Evolutionary conservation across 2,888 invertebrate species (phyloP), one percentile per base, ranked within the genome.

Genomic region (Empis livida): DNA sequence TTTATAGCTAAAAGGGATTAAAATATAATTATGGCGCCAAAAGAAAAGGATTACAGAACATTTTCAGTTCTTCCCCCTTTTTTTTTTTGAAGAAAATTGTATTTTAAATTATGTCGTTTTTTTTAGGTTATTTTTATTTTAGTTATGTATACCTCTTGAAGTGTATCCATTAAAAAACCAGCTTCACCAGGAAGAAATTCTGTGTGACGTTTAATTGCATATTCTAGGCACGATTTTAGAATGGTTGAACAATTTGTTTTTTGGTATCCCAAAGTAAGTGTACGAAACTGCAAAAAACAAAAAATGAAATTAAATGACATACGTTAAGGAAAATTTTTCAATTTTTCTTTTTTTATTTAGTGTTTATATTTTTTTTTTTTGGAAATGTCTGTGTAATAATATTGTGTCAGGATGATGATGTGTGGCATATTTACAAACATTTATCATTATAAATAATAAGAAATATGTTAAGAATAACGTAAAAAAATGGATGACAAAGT

Each of bases 161-260:
- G 52, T 56, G 69, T 59, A 51, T 67, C 65, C 48, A 69, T 61
- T 46, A 69, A 57, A 52, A 67, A 68, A 16, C 65, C 64, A 39
- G 65, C 67, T 51, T 69, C 69, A n/a, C 69, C 69, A 0, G 69
- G 69, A 53, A 68, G 51, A 51, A 69, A 70, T 13, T 59, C 59
- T 30, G 59, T 59, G 27, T 65, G 57, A 15, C 65, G 58, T 45
- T 57, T 61, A 13, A 59, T 57, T 3, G 64, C 62, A 45, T 68
- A 69, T 39, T 65, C 62, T 35, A 69, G 59, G 49, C 70, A 68
- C 10, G 67, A 59, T 52, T 69, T 63, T 2, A 69, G 50, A 50
- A 69, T 62, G 48, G 60, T 60, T n/a, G 68, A 65, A 15, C 66
- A 64, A 55, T 68, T 69, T n/a, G 69, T 63, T 50, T 64, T 64